Percentiles rank a stretch among this genome's conserved stretches.
These are phyloP conservation scores for Drosophila sturtevanti DNA, from an alignment of 1,140 invertebrate genomes.

Conservation along the genomic window DNA sequence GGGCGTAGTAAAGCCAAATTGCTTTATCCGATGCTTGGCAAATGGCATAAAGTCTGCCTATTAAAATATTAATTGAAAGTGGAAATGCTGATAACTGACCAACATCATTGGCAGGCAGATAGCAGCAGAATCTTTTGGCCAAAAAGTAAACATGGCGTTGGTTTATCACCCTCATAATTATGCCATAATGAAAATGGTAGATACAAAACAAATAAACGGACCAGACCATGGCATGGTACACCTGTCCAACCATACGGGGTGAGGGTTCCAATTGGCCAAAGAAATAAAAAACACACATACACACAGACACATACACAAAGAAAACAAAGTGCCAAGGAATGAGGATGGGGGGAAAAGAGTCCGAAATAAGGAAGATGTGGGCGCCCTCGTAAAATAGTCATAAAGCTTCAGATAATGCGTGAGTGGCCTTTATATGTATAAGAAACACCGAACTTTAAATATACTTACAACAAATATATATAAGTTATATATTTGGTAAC, in stretches of 20 bases:
- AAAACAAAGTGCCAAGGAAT: background rate
- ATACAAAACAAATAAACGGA: conserved; percentile 63
- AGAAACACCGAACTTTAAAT: conserved; percentile 26
- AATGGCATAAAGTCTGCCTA: conserved; percentile 75
- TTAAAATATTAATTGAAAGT: conserved; percentile 81
- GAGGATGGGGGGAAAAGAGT: conserved; percentile 4
- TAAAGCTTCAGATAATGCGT: conserved; percentile 58
- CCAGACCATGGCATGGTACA: conserved; percentile 16
- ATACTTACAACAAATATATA: conserved; percentile 7
- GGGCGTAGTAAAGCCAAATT: conserved; percentile 67
- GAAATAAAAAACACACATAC: background rate
- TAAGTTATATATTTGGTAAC: no score
- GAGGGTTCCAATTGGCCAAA: background rate
- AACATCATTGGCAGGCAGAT: conserved; percentile 22
- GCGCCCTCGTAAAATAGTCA: conserved; percentile 60
- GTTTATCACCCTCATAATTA: conserved; percentile 68
- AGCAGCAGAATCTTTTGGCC: conserved; percentile 25
- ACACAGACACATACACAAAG: background rate
- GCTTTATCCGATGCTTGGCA: conserved; percentile 64
- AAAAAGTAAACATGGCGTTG: conserved; percentile 47
- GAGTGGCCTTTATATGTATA: conserved; percentile 15
- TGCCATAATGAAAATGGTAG: conserved; percentile 65
- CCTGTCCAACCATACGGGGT: conserved; percentile 20
- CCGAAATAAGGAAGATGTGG: conserved; percentile 29
- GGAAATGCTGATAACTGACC: conserved; percentile 62